phyloP scores from a whole-genome alignment of 2,797 vertebrate genomes.

The Epinephelus malabaricus region DNA sequence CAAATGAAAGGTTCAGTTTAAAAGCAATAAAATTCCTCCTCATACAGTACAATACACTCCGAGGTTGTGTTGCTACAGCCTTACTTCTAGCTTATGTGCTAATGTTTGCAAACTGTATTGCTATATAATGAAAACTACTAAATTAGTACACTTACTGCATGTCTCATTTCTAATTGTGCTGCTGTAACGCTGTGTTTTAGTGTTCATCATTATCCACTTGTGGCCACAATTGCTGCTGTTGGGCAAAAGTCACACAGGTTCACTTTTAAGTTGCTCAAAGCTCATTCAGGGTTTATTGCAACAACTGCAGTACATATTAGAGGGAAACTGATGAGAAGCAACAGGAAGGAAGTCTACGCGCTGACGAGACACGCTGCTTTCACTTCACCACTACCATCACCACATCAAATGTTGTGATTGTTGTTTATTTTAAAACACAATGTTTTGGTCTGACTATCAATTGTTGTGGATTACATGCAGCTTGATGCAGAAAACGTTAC shows the following conservation, averaged over 20 bases:
- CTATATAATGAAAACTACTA: not conserved
- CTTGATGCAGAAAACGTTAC: not conserved
- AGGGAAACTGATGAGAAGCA: conserved; percentile 21
- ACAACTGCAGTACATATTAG: not conserved
- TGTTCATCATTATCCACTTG: not conserved
- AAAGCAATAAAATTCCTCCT: not conserved
- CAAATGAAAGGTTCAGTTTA: not conserved
- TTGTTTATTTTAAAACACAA: not conserved
- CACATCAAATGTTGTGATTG: conserved; percentile 31
- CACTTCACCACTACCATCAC: conserved; percentile 41
- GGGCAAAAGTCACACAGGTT: not conserved
- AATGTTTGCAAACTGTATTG: not conserved
- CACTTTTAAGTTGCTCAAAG: conserved; percentile 1
- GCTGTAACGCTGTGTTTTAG: not conserved
- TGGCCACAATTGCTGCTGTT: not conserved
- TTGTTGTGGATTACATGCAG: too few species aligned
- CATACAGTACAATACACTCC: too few species aligned
- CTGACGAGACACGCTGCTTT: conserved; percentile 52
- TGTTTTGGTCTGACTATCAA: not conserved
- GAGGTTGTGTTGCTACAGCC: not conserved
- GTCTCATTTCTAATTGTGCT: not conserved
- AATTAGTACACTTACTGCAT: not conserved
- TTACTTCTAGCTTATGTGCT: not conserved
- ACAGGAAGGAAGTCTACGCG: conserved; percentile 62
- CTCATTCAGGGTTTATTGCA: conserved; percentile 3